These are phyloP conservation scores for Macrotrachela quadricornifera DNA, from an alignment of 1,140 invertebrate species.

Conservation along the genomic window DNA sequence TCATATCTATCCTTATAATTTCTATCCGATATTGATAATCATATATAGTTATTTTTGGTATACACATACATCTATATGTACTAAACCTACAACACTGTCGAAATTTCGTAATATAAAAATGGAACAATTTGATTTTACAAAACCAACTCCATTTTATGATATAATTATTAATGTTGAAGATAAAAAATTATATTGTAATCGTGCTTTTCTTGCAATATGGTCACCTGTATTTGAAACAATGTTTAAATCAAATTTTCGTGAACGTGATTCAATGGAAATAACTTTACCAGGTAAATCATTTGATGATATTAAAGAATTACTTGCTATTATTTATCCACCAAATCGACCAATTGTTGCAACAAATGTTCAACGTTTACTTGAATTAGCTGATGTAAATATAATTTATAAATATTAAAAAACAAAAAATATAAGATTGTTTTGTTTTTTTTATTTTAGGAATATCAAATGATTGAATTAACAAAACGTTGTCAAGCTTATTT, in stretches of 20 bases:
- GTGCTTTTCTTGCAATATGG: constrained; percentile 19
- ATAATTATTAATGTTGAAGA: constrained; percentile 15
- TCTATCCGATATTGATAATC: no score
- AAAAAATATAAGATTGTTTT: no score
- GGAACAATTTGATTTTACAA: constrained; percentile 7
- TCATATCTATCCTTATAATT: no score
- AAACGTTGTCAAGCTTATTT: constrained; percentile 18
- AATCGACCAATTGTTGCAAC: constrained; percentile 18
- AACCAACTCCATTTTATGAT: constrained; percentile 10
- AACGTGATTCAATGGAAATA: constrained; percentile 14
- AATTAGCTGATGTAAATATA: constrained; percentile 1
- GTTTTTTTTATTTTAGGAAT: constrained; percentile 12
- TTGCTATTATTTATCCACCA: constrained; percentile 21
- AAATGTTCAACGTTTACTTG: constrained; percentile 1
- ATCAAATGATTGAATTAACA: constrained; percentile 18
- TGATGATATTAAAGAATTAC: constrained; percentile 16
- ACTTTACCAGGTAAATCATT: constrained; percentile 13
- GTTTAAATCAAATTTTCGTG: constrained; percentile 16
- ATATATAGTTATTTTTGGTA: no score
- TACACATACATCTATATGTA: no score
- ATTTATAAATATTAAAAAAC: no score
- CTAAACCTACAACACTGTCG: neutral
- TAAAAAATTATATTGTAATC: constrained; percentile 16
- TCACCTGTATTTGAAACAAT: constrained; percentile 18
- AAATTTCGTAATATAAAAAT: neutral